These are phyloP conservation scores for Furcula furcula DNA, from an alignment of 2,888 invertebrate species.

Conservation along the genomic window DNA sequence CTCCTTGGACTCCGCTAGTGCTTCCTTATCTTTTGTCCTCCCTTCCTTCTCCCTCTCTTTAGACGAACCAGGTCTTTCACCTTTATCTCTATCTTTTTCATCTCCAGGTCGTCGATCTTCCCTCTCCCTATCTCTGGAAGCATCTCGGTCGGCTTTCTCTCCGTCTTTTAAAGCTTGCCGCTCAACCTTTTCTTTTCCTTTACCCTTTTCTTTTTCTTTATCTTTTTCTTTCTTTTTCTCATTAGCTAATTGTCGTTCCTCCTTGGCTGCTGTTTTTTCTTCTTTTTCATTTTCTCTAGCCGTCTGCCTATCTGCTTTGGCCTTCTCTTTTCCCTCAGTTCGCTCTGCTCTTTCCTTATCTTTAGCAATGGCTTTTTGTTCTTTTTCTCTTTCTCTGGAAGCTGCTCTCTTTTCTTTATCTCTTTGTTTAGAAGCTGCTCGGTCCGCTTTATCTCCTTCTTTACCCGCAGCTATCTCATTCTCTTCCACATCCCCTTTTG, in stretches of 20 bases:
- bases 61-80: constrained; percentile 5
- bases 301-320: too few species aligned
- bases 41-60: constrained; percentile 3
- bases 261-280: constrained; percentile 8
- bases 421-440: constrained; percentile 8
- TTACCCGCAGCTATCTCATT: constrained; percentile 3
- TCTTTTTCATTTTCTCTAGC: constrained; percentile 4
- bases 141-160: constrained; percentile 6
- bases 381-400: constrained; percentile 6
- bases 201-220: not conserved
- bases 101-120: constrained; percentile 1
- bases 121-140: constrained; percentile 6
- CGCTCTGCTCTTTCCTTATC: constrained; percentile 12
- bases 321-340: constrained; percentile 3
- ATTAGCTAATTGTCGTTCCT: too few species aligned
- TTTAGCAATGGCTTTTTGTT: constrained; percentile 5
- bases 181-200: not conserved
- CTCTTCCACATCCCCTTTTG: too few species aligned
- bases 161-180: not conserved
- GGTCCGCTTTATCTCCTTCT: constrained; percentile 10
- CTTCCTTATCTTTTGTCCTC: constrained; percentile 6
- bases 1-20: constrained; percentile 10
- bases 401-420: constrained; percentile 9
- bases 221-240: constrained; percentile 1
- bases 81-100: constrained; percentile 4